Evolutionary conservation across 2,888 invertebrate species (phyloP).

Genomic region (Patella depressa): DNA sequence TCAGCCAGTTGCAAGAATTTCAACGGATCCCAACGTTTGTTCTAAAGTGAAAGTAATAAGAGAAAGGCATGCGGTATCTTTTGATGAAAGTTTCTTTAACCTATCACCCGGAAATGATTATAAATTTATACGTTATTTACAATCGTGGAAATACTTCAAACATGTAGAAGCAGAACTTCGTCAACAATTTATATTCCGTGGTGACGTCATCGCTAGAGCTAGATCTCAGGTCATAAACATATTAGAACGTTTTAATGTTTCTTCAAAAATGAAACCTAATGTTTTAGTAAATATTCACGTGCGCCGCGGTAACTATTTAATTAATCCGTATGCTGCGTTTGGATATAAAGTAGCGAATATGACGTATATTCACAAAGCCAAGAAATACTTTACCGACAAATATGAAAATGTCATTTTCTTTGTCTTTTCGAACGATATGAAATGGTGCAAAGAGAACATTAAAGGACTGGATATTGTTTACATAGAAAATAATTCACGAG

Average conservation of each 20-base stretch:
- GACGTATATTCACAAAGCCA: constrained; percentile 16
- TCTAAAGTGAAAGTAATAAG: not conserved
- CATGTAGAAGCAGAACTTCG: constrained; percentile 2
- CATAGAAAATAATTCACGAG: not conserved
- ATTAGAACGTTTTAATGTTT: not conserved
- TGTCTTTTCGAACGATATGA: constrained; percentile 17
- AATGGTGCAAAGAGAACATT: constrained; percentile 17
- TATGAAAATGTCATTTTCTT: constrained; percentile 16
- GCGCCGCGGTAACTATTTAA: constrained; percentile 11
- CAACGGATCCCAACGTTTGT: constrained; percentile 9
- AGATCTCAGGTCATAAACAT: not conserved
- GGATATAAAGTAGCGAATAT: constrained; percentile 17
- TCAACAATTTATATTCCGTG: constrained; percentile 18
- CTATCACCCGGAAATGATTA: not conserved
- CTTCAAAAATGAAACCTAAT: no score
- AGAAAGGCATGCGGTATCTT: constrained; percentile 8
- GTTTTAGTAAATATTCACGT: constrained; percentile 22
- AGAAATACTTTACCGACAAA: constrained; percentile 9
- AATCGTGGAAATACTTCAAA: constrained; percentile 22
- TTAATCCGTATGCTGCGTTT: not conserved
- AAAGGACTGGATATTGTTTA: constrained; percentile 7
- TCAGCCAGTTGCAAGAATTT: not conserved
- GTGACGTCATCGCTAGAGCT: constrained; percentile 12
- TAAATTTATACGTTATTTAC: constrained; percentile 8
- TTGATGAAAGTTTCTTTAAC: constrained; percentile 11